Conservation (phyloP, 2,888 invertebrate genomes). For the Augochlorella aurata region DNA sequence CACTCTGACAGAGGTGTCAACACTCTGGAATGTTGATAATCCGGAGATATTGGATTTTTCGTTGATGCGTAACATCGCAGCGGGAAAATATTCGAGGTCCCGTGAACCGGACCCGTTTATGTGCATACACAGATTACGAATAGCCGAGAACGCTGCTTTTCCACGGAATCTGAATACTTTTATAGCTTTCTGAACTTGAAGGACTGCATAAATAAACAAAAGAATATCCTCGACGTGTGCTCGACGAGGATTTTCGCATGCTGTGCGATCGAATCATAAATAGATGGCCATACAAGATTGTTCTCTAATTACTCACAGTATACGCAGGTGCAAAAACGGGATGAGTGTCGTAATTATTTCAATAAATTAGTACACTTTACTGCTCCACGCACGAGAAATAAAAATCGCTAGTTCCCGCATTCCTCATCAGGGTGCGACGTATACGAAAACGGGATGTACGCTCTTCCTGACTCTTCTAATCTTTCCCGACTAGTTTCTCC, state of each 20-base stretch:
- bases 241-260: slow-evolving; percentile 37
- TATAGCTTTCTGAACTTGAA: slow-evolving; percentile 60
- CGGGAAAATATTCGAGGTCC: slow-evolving; percentile 35
- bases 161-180: slow-evolving; percentile 61
- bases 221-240: slow-evolving; percentile 56
- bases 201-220: slow-evolving; percentile 77
- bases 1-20: slow-evolving; percentile 78
- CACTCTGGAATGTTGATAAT: slow-evolving; percentile 79
- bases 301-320: slow-evolving; percentile 73
- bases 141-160: slow-evolving; percentile 9
- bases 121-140: not conserved
- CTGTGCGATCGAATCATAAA: slow-evolving; percentile 32
- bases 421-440: slow-evolving; percentile 75
- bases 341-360: slow-evolving; percentile 77
- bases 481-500: slow-evolving; percentile 51
- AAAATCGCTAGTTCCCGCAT: slow-evolving; percentile 76
- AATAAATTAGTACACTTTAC: slow-evolving; percentile 79
- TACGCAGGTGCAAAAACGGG: slow-evolving; percentile 68
- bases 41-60: slow-evolving; percentile 68
- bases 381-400: slow-evolving; percentile 78
- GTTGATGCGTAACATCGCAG: slow-evolving; percentile 48
- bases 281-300: slow-evolving; percentile 31
- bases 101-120: not conserved
- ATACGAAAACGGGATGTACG: slow-evolving; percentile 48
- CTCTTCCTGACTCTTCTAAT: slow-evolving; percentile 54